A percentile compares a stretch with the other conserved stretches of the same genome.
These are phyloP conservation scores for Philopedon plagiatum DNA, from an alignment of 2,888 invertebrate species.

Conservation along the genomic window DNA sequence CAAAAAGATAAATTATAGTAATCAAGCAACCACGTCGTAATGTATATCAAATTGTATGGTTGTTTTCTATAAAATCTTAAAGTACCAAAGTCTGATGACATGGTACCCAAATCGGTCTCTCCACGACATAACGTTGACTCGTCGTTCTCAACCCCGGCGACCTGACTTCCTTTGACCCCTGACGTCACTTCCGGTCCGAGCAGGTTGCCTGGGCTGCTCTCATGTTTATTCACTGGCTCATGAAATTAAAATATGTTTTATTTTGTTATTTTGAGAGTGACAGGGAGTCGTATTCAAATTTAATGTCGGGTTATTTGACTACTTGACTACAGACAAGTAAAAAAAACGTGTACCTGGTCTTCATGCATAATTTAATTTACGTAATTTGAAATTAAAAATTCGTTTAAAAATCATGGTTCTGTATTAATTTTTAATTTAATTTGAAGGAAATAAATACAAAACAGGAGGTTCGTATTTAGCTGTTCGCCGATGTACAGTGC, in stretches of 20 bases:
- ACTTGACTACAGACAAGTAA: no score
- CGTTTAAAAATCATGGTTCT: no score
- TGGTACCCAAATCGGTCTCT: not conserved
- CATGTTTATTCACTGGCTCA: slow-evolving; percentile 40
- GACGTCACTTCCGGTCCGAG: slow-evolving; percentile 64
- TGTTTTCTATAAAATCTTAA: not conserved
- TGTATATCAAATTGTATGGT: not conserved
- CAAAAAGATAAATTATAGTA: no score
- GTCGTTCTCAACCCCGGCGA: slow-evolving; percentile 49
- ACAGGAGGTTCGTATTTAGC: no score
- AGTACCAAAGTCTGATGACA: not conserved
- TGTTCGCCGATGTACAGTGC: no score
- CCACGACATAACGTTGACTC: slow-evolving; percentile 10
- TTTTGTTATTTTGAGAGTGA: not conserved
- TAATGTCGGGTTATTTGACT: not conserved
- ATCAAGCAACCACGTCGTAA: no score
- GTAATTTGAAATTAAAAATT: no score
- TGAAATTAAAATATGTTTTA: slow-evolving; percentile 29
- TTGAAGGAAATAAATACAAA: no score
- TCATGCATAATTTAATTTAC: no score
- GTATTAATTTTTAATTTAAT: no score
- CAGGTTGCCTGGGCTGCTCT: slow-evolving; percentile 17
- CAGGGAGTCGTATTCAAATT: slow-evolving; percentile 4
- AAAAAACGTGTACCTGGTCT: no score
- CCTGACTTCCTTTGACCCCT: slow-evolving; percentile 65